These are phyloP conservation scores for Rhabdornis inornatus DNA, from an alignment of 2,113 vertebrate genomes.

Conservation along the genomic window DNA sequence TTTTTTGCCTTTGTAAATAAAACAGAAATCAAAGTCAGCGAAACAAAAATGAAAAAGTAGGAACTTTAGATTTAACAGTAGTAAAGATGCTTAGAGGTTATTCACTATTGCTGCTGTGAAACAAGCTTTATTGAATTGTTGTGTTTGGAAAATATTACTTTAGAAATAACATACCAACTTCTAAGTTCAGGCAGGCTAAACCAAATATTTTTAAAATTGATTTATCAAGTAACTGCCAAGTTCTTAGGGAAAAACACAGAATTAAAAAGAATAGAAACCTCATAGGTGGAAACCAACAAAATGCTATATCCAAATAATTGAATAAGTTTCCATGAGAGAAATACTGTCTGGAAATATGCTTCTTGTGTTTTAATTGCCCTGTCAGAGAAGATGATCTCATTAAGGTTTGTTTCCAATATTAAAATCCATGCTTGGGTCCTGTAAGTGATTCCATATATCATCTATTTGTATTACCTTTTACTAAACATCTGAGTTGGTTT, in stretches of 20 bases:
- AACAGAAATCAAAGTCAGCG: not conserved
- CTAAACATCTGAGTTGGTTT: not conserved
- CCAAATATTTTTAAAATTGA: not conserved
- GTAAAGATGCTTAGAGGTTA: not conserved
- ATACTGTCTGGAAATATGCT: not conserved
- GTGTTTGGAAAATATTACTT: not conserved
- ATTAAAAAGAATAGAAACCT: not conserved
- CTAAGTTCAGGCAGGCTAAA: not conserved
- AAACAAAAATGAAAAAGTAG: not conserved
- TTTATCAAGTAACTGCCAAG: not conserved
- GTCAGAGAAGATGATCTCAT: not conserved
- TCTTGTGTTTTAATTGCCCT: not conserved
- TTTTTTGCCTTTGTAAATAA: not conserved
- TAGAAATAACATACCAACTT: not conserved
- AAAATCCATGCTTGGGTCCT: not conserved
- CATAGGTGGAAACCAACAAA: not conserved
- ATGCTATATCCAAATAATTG: not conserved
- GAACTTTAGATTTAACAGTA: not conserved
- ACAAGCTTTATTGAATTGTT: not conserved
- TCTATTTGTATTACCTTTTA: not conserved
- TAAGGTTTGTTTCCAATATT: not conserved
- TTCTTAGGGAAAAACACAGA: not conserved
- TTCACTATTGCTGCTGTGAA: not conserved
- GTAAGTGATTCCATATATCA: not conserved
- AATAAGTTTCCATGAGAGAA: not conserved